Evolutionary conservation across 2,888 invertebrate genomes (phyloP).

Genomic region (Lordiphosa fenestrarum): DNA sequence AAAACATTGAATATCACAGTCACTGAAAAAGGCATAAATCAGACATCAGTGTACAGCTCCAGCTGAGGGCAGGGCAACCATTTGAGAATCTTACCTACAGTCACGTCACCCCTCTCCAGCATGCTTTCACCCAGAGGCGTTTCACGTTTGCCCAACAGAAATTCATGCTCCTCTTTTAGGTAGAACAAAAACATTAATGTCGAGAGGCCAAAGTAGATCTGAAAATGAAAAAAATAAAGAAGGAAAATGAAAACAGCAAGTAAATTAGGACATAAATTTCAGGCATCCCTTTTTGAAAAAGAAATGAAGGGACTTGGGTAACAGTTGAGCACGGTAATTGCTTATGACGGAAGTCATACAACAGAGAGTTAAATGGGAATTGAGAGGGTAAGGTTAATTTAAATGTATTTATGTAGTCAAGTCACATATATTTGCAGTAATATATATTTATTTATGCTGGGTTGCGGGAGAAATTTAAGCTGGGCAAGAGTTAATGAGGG

Average conservation of each 20-base stretch:
- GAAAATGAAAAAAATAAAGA: conserved; percentile 66
- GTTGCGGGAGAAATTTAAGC: no score
- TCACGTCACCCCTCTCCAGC: conserved; percentile 82
- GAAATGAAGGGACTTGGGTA: conserved; percentile 1
- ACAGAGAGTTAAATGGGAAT: conserved; percentile 1
- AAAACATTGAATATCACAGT: conserved; percentile 87
- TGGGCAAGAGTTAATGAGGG: no score
- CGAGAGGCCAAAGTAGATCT: conserved; percentile 86
- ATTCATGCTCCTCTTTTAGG: conserved; percentile 85
- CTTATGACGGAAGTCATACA: conserved; percentile 1
- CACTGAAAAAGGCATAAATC: conserved; percentile 82
- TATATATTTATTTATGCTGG: no score
- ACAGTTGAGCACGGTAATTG: conserved; percentile 26
- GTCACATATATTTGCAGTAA: no score
- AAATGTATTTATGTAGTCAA: neutral
- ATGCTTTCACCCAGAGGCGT: conserved; percentile 83
- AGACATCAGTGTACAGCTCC: conserved; percentile 28
- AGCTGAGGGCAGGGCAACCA: conserved; percentile 1
- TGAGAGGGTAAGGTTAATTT: conserved; percentile 4
- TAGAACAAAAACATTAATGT: conserved; percentile 84
- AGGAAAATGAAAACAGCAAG: neutral
- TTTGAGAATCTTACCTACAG: conserved; percentile 67
- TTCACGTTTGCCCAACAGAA: conserved; percentile 83
- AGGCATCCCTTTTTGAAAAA: neutral
- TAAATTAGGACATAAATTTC: conserved; percentile 19